Conservation (phyloP, 2,888 invertebrate genomes). For the Muscina levida region DNA sequence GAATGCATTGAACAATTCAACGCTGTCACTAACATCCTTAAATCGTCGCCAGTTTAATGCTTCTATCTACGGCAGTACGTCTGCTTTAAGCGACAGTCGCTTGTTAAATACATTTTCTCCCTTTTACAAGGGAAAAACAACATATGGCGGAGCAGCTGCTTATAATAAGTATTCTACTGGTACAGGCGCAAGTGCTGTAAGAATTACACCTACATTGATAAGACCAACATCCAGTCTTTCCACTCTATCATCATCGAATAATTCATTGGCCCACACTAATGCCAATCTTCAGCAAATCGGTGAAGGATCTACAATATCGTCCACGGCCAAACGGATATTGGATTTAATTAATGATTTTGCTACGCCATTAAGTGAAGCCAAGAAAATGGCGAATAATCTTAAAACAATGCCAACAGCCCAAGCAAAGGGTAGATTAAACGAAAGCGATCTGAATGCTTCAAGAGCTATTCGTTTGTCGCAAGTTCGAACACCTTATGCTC, state of each 20-base stretch:
- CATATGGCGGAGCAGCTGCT: slow-evolving; percentile 87
- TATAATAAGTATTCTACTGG: slow-evolving; percentile 80
- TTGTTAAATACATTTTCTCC: slow-evolving; percentile 82
- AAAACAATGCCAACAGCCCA: slow-evolving; percentile 68
- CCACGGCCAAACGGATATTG: slow-evolving; percentile 88
- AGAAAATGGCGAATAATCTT: slow-evolving; percentile 84
- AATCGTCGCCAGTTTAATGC: slow-evolving; percentile 78
- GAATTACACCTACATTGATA: slow-evolving; percentile 73
- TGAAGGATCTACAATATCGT: slow-evolving; percentile 72
- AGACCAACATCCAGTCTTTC: slow-evolving; percentile 75
- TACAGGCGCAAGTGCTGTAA: slow-evolving; percentile 66
- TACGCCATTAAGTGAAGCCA: slow-evolving; percentile 89
- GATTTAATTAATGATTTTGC: slow-evolving; percentile 90
- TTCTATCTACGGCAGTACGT: slow-evolving; percentile 79
- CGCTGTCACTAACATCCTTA: slow-evolving; percentile 77
- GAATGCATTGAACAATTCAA: slow-evolving; percentile 76
- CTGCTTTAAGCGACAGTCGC: slow-evolving; percentile 79
- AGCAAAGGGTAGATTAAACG: slow-evolving; percentile 69
- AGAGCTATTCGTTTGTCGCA: slow-evolving; percentile 71
- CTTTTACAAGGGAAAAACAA: slow-evolving; percentile 88
- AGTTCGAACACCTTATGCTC: slow-evolving; percentile 72
- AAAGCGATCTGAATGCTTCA: slow-evolving; percentile 70
- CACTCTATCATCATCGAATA: slow-evolving; percentile 72
- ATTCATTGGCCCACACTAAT: slow-evolving; percentile 65
- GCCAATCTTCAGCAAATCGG: slow-evolving; percentile 21